Conservation (phyloP, 2,797 vertebrate species). For the Tachyglossus aculeatus region DNA sequence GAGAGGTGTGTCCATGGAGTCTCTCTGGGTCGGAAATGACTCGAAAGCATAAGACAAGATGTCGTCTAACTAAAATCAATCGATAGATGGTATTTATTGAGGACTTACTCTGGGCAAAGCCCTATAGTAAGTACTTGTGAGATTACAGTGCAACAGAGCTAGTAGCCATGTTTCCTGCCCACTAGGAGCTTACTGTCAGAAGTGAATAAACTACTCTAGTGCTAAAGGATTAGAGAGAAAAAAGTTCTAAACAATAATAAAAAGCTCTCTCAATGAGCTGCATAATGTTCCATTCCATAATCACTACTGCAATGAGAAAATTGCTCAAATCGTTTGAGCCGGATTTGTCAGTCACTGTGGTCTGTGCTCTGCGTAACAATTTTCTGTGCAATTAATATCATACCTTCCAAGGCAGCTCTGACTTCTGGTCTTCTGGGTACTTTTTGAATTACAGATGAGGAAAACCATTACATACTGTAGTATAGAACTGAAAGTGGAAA, state of each 20-base stretch:
- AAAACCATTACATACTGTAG: not conserved
- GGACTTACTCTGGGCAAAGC: no score
- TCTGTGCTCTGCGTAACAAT: constrained; percentile 56
- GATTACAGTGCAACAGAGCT: no score
- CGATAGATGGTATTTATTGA: no score
- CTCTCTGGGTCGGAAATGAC: no score
- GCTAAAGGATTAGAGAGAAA: constrained; percentile 18
- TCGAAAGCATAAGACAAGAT: no score
- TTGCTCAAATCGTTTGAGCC: constrained; percentile 26
- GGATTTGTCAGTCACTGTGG: constrained; percentile 48
- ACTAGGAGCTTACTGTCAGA: constrained; percentile 12
- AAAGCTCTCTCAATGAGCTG: constrained; percentile 47
- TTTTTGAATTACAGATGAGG: constrained; percentile 3
- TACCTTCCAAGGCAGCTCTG: constrained; percentile 36
- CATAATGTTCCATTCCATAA: constrained; percentile 45
- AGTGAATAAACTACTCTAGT: no score
- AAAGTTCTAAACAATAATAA: constrained; percentile 44
- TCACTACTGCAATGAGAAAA: constrained; percentile 57
- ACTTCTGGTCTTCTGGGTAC: constrained; percentile 9
- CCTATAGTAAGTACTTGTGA: no score
- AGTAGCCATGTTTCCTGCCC: no score
- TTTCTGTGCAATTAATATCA: constrained; percentile 60
- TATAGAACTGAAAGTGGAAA: not conserved
- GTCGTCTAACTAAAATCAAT: constrained; percentile 41
- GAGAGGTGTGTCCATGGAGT: no score